A percentile compares a stretch with the other conserved stretches of the same genome.
Evolutionary conservation across 2,113 vertebrate species (phyloP).

Genomic region (Brachyhypopomus occidentalis): DNA sequence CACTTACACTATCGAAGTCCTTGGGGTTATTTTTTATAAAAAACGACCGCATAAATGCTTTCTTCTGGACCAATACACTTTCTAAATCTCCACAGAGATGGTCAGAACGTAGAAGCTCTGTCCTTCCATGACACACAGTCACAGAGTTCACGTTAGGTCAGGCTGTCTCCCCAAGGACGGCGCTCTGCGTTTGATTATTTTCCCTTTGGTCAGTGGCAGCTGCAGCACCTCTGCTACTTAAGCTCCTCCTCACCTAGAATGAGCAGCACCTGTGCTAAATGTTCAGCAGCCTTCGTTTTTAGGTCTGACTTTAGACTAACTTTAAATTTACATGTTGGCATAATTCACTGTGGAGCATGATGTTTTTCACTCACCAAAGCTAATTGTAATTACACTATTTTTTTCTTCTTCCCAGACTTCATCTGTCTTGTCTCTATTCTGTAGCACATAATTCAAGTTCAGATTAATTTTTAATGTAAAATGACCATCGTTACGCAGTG

Average conservation of each 20-base stretch:
- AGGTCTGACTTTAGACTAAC: no score
- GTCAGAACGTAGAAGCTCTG: neutral
- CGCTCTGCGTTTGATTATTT: neutral
- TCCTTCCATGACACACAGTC: neutral
- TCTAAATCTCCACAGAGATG: neutral
- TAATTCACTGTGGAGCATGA: neutral
- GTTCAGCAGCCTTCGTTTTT: no score
- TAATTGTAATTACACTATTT: neutral
- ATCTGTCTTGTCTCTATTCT: neutral
- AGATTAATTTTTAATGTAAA: conserved; percentile 83
- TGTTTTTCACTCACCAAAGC: neutral
- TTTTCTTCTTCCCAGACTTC: neutral
- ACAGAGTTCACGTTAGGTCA: neutral
- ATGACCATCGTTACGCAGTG: conserved; percentile 98
- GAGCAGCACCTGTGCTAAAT: neutral
- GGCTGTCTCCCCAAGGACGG: neutral
- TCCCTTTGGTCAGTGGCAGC: neutral
- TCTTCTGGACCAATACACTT: neutral
- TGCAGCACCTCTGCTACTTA: neutral
- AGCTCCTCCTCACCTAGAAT: neutral
- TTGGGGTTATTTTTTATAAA: neutral
- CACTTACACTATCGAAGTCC: conserved; percentile 1
- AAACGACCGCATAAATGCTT: neutral
- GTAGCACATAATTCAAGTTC: conserved; percentile 63
- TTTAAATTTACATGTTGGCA: no score